Evolutionary conservation across 2,797 vertebrate genomes (phyloP).

Genomic region (Novumbra hubbsi): DNA sequence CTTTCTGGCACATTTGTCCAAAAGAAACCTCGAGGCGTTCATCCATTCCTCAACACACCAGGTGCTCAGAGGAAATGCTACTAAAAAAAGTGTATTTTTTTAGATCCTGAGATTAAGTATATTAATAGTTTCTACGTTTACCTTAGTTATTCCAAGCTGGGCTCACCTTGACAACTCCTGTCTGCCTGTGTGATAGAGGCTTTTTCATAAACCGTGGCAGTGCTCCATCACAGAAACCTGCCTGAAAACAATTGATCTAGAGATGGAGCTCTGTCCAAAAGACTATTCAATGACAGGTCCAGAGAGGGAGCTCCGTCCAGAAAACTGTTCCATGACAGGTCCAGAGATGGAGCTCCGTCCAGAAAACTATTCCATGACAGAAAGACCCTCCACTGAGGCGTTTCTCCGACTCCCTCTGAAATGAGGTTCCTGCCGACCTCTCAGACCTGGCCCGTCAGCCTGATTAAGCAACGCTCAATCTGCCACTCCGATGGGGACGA

Average conservation of each 20-base stretch:
- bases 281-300: too few relatives aligned
- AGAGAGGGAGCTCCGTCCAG: too few relatives aligned
- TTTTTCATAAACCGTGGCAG: neutral
- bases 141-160: too few relatives aligned
- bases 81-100: neutral
- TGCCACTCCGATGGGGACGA: constrained; percentile 34
- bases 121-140: neutral
- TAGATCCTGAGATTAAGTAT: neutral
- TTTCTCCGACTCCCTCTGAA: too few relatives aligned
- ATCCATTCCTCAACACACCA: constrained; percentile 8
- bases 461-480: constrained; percentile 58
- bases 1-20: constrained; percentile 50
- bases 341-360: constrained; percentile 11
- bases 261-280: too few relatives aligned
- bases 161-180: neutral
- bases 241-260: too few relatives aligned
- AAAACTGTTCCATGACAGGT: too few relatives aligned
- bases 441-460: constrained; percentile 56
- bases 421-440: constrained; percentile 26
- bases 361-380: too few relatives aligned
- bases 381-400: too few relatives aligned
- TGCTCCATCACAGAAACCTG: too few relatives aligned
- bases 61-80: constrained; percentile 1
- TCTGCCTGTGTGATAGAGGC: constrained; percentile 23
- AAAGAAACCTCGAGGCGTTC: constrained; percentile 23